Base-by-base conservation (phyloP, 2,797 vertebrate genomes). In the Clangula hyemalis region DNA sequence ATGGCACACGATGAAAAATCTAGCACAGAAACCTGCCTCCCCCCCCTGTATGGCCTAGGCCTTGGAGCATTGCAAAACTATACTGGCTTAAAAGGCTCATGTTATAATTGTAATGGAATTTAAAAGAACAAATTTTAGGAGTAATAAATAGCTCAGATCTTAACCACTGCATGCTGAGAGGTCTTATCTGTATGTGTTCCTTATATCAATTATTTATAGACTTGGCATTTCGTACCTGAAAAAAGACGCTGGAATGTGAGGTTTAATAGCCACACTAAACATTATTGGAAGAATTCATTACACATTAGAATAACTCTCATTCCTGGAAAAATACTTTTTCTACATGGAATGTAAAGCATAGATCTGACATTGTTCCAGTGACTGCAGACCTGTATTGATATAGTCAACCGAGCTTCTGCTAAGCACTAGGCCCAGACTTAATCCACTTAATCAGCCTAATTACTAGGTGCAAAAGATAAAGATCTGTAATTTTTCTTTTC, bases 51-150 rank as follows among this genome's bases (percentile, higher is more conserved):
- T 87, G 95, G 96, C 92, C 84, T 90, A 89, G 93, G 95, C 92
- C 90, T 94, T 61, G 58, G 43, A 96, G 89, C 86, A 78, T 68
- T 94, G 94, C 96, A 97, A 90, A 97, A 95, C 89, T 78, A 78
- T 54, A 88, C 93, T 90, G 74, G 92, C 96, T 97, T 97, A 95
- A 94, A 73, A 96, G 94, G 94, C 84, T 93, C 90, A 83, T 97
- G 97, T 90, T 96, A 96, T 97, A 97, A 98, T 95, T 97, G 95
- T 95, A 97, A 97, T 96, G 96, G 97, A 98, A 98, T 98, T 97
- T 94, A 95, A 97, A 97, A 97, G 95, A 97, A 95, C 91, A 83
- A 92, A 97, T 97, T 97, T 97, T 97, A 95, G 96, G 93, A 96
- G 95, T 95, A 97, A 97, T 97, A 97, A 98, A 98, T 97, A 98